Percentiles rank a stretch among this genome's conserved stretches.
phyloP scores from a whole-genome alignment of 2,113 vertebrate species.

The Petaurus breviceps region DNA sequence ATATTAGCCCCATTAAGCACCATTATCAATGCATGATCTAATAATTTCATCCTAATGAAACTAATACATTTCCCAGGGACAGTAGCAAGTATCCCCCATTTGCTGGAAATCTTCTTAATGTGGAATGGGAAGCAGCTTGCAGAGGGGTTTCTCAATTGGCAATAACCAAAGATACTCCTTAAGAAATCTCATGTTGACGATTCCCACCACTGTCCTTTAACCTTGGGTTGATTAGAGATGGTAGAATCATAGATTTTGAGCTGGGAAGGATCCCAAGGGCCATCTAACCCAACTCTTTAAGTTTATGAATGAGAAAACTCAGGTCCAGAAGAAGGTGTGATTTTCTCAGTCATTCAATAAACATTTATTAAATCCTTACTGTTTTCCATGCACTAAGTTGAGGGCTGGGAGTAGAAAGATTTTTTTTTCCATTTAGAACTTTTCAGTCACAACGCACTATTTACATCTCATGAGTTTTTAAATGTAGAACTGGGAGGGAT shows the following conservation, averaged over 20 bases:
- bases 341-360: neutral
- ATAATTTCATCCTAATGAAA: conserved; percentile 80
- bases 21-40: conserved; percentile 78
- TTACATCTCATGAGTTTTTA: neutral
- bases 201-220: neutral
- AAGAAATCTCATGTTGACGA: neutral
- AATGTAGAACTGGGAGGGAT: neutral
- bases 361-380: neutral
- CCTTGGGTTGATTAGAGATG: neutral
- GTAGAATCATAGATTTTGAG: neutral
- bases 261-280: neutral
- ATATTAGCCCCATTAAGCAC: conserved; percentile 76
- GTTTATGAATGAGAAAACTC: neutral
- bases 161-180: neutral
- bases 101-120: conserved; percentile 32
- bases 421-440: neutral
- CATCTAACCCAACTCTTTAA: neutral
- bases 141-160: neutral
- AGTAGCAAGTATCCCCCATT: conserved; percentile 36
- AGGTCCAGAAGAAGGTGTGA: neutral
- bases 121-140: neutral
- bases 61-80: conserved; percentile 68
- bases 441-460: neutral
- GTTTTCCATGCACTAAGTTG: neutral
- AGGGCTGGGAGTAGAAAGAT: neutral